A percentile compares a stretch with the other conserved stretches of the same genome.
Conservation (phyloP, 2,113 vertebrate species). For the Argyrosomus japonicus region DNA sequence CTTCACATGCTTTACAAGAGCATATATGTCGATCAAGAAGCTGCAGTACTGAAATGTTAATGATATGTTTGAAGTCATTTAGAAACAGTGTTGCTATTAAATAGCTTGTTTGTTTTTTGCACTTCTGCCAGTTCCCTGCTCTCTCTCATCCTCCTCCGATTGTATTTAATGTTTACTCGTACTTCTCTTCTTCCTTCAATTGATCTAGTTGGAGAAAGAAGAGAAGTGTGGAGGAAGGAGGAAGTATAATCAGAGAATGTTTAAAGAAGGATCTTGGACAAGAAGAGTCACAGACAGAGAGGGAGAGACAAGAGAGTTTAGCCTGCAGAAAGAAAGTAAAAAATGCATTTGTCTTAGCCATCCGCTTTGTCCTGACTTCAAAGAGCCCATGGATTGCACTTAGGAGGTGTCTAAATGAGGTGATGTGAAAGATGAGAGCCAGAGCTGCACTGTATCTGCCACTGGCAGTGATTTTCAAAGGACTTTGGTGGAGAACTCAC, state of each 20-base stretch:
- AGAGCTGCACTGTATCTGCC: slow-evolving; percentile 45
- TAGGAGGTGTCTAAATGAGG: slow-evolving; percentile 66
- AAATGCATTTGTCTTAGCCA: slow-evolving; percentile 55
- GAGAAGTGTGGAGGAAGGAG: background rate
- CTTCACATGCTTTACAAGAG: background rate
- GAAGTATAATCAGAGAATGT: background rate
- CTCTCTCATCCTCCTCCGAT: background rate
- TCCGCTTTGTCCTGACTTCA: slow-evolving; percentile 73
- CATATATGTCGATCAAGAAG: background rate
- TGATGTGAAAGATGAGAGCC: slow-evolving; percentile 66
- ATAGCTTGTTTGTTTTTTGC: background rate
- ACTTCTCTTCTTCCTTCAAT: background rate
- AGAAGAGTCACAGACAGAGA: slow-evolving; percentile 5
- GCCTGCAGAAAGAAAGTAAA: slow-evolving; percentile 52
- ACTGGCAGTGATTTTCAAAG: slow-evolving; percentile 52
- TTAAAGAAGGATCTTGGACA: slow-evolving; percentile 2
- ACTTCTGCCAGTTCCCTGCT: background rate
- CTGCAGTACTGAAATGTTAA: background rate
- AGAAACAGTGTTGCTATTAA: background rate
- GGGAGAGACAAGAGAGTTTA: slow-evolving; percentile 26
- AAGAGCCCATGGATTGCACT: slow-evolving; percentile 55
- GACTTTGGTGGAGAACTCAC: slow-evolving; percentile 28
- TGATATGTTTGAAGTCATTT: background rate
- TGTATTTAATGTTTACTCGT: background rate
- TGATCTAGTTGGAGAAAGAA: background rate